Evolutionary conservation across 2,888 invertebrate species (phyloP).

Genomic region (Ennomos fuscantarius): DNA sequence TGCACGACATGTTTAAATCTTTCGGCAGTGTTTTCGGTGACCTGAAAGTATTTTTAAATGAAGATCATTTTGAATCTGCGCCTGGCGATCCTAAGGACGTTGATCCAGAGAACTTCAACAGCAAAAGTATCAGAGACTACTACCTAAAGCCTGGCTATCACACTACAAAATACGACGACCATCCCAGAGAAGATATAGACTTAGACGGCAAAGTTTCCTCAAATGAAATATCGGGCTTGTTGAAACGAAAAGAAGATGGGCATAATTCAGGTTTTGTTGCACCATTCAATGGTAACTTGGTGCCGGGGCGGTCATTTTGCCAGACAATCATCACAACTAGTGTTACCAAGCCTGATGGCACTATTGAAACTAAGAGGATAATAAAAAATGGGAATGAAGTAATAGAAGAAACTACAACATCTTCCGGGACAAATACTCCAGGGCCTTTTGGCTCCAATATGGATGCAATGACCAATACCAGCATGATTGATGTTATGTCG

Average conservation of each 20-base stretch:
- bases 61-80: slow-evolving; percentile 40
- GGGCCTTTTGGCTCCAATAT: slow-evolving; percentile 51
- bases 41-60: slow-evolving; percentile 62
- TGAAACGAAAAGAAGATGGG: slow-evolving; percentile 62
- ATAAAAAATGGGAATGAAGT: slow-evolving; percentile 74
- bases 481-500: slow-evolving; percentile 56
- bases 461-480: slow-evolving; percentile 50
- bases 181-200: slow-evolving; percentile 64
- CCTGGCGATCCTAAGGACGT: slow-evolving; percentile 25
- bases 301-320: slow-evolving; percentile 71
- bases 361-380: slow-evolving; percentile 71
- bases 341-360: slow-evolving; percentile 73
- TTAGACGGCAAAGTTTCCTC: slow-evolving; percentile 77
- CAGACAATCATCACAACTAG: slow-evolving; percentile 77
- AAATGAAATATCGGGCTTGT: slow-evolving; percentile 71
- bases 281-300: slow-evolving; percentile 62
- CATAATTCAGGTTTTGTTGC: slow-evolving; percentile 34
- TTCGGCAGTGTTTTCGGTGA: slow-evolving; percentile 73
- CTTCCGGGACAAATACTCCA: slow-evolving; percentile 48
- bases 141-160: slow-evolving; percentile 78
- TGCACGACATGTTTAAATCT: slow-evolving; percentile 70
- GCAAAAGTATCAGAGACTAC: slow-evolving; percentile 67
- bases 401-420: slow-evolving; percentile 68
- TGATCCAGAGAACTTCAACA: slow-evolving; percentile 51
- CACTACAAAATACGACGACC: slow-evolving; percentile 50